A percentile compares a stretch with the other conserved stretches of the same genome.
Evolutionary conservation across 2,888 invertebrate species (phyloP).

Genomic region (Ferdinandea cuprea): DNA sequence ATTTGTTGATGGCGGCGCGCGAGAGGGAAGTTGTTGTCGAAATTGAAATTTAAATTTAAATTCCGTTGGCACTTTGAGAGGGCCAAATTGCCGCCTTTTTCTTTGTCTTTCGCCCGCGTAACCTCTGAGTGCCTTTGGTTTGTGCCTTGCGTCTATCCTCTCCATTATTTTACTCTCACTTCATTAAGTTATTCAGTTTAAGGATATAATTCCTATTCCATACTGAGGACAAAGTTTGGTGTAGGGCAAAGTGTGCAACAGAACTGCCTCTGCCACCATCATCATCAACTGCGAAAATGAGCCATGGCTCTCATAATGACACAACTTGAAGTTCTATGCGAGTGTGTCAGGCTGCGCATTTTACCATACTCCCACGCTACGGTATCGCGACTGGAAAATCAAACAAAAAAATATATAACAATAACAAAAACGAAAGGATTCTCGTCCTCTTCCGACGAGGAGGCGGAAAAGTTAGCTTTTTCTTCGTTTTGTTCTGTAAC

Average conservation of each 20-base stretch:
- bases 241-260: slow-evolving; percentile 65
- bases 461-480: slow-evolving; percentile 39
- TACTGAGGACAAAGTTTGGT: slow-evolving; percentile 62
- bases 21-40: slow-evolving; percentile 23
- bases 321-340: slow-evolving; percentile 50
- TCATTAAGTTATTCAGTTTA: slow-evolving; percentile 70
- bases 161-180: slow-evolving; percentile 29
- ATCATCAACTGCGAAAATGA: slow-evolving; percentile 67
- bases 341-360: slow-evolving; percentile 40
- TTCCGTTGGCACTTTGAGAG: slow-evolving; percentile 56
- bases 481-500: slow-evolving; percentile 35
- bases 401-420: too few relatives aligned
- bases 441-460: slow-evolving; percentile 40
- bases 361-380: slow-evolving; percentile 36
- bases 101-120: slow-evolving; percentile 54
- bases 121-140: slow-evolving; percentile 30
- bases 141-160: background rate
- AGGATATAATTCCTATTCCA: slow-evolving; percentile 71
- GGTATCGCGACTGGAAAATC: slow-evolving; percentile 35
- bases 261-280: slow-evolving; percentile 50
- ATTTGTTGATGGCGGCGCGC: background rate
- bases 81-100: slow-evolving; percentile 61
- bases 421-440: slow-evolving; percentile 46
- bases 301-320: slow-evolving; percentile 72
- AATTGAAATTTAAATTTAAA: slow-evolving; percentile 64